Evolutionary conservation across 1,140 invertebrate species (phyloP), one percentile per base, ranked within the genome.

Genomic region (Adelges cooleyi): DNA sequence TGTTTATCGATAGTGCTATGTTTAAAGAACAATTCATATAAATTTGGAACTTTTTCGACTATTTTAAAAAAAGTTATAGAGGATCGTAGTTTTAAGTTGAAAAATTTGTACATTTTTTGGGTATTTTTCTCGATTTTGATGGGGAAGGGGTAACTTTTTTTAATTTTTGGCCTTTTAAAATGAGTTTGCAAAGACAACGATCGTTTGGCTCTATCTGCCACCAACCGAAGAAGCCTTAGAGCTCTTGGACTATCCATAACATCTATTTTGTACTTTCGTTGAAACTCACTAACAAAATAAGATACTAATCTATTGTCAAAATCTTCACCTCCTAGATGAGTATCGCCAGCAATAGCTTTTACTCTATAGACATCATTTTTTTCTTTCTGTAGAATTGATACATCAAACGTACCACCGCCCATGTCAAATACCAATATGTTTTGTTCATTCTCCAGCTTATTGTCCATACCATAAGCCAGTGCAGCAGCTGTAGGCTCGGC

Each of bases 391-490:
- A 89, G 76, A 9, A 89, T 74, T 10, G 86, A 86, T 0, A 89
- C 86, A 76, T 87, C 86, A 73, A 89, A 87, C 66, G 86, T 88
- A 67, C 86, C 86, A 73, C 86, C 86, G 72, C 84, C 84, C 50
- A 86, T 75, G 76, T 87, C 85, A 73, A 86, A 86, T 11, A 86
- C 85, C 29, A 87, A 72, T 56, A 86, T 82, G 72, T 87, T 87
- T 73, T 84, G 83, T 25, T 80, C 77, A 5, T 83, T 81, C 66
- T 52, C 73, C 70, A 86, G 42, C 77, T 80, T 98, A 66, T 80
- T 79, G 67, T 80, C 78, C 8, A 82, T 69, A 67, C 78, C 78
- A 70, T 83, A 82, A 27, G 80, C 80, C 25, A 81, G 72, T 27
- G 80, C 80, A 20, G 80, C 80, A 20, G 80, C 80, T 11, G 80